These are phyloP conservation scores for Atta texana DNA, from an alignment of 1,140 invertebrate species.

Conservation along the genomic window DNA sequence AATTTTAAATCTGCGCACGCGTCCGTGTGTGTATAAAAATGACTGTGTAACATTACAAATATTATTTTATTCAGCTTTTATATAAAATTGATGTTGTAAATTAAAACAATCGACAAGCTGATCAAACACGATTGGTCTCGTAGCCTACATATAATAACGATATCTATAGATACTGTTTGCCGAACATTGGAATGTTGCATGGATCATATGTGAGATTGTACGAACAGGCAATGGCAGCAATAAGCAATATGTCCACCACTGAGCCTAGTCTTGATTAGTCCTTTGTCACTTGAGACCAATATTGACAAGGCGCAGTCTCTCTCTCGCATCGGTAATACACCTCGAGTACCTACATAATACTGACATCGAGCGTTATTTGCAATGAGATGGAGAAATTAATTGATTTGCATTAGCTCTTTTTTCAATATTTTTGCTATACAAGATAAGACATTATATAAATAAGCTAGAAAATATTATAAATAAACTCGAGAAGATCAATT, in stretches of 20 bases:
- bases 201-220: constrained; percentile 37
- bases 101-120: neutral
- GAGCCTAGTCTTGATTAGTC: constrained; percentile 55
- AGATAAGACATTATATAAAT: neutral
- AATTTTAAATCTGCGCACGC: neutral
- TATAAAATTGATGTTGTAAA: neutral
- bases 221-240: constrained; percentile 50
- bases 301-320: constrained; percentile 37
- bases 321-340: constrained; percentile 36
- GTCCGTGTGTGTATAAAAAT: neutral
- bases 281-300: constrained; percentile 62
- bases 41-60: neutral
- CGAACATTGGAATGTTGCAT: constrained; percentile 50
- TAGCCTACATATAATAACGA: neutral
- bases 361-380: neutral
- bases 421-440: neutral
- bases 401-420: no score
- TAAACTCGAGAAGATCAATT: neutral
- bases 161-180: constrained; percentile 12
- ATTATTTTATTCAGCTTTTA: neutral
- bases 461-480: neutral
- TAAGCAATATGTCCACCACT: constrained; percentile 56
- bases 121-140: constrained; percentile 28
- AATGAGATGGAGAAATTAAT: neutral
- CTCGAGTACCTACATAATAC: neutral